Conservation (phyloP, 2,113 vertebrate species). For the Gasterosteus aculeatus region DNA sequence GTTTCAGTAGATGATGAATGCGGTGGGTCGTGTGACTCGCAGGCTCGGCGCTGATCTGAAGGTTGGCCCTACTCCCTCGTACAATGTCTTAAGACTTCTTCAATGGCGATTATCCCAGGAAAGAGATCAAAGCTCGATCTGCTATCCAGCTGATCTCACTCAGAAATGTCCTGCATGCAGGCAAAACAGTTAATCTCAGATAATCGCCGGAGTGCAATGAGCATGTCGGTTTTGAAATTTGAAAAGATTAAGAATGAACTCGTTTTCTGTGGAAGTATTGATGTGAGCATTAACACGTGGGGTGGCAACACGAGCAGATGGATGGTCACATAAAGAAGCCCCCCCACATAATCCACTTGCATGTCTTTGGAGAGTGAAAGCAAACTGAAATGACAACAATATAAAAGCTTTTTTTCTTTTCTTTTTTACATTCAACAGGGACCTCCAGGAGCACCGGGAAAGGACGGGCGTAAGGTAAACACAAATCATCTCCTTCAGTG, state of each 20-base stretch:
- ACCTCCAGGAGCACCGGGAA: slow-evolving; percentile 90
- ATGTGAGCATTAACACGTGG: slow-evolving; percentile 3
- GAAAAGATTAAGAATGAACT: neutral
- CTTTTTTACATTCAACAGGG: slow-evolving; percentile 82
- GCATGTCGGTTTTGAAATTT: slow-evolving; percentile 23
- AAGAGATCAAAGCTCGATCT: slow-evolving; percentile 48
- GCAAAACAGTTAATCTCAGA: slow-evolving; percentile 7
- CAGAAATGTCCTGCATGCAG: slow-evolving; percentile 30
- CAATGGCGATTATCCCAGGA: slow-evolving; percentile 35
- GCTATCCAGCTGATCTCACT: slow-evolving; percentile 32
- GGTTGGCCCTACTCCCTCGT: slow-evolving; percentile 16
- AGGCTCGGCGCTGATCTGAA: slow-evolving; percentile 28
- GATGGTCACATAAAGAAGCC: neutral
- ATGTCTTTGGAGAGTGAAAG: neutral
- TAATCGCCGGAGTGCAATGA: slow-evolving; percentile 13
- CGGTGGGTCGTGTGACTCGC: slow-evolving; percentile 38
- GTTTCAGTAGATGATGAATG: slow-evolving; percentile 32
- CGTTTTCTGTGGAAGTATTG: slow-evolving; percentile 5
- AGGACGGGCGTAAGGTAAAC: slow-evolving; percentile 90
- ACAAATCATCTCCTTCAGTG: slow-evolving; percentile 5
- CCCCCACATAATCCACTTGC: neutral
- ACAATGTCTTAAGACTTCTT: slow-evolving; percentile 18
- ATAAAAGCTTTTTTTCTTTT: slow-evolving; percentile 16
- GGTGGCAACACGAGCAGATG: neutral
- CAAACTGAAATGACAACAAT: neutral